Percentiles rank a stretch among this genome's conserved stretches.
phyloP scores from a whole-genome alignment of 2,797 vertebrate species.

The Myoxocephalus aenaeus region DNA sequence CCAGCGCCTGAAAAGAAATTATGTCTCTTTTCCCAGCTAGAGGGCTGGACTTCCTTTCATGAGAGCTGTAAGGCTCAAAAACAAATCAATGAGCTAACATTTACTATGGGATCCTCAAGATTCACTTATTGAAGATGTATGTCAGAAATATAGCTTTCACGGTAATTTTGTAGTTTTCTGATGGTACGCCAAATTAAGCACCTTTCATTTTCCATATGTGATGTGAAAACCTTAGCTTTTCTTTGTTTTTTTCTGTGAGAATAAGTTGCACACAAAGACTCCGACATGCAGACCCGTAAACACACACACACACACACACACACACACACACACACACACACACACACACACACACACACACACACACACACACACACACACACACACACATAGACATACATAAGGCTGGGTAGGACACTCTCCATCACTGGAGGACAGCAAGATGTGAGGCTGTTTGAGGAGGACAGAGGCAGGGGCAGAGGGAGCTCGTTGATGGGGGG shows the following conservation, averaged over 20 bases:
- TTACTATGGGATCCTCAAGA: background rate
- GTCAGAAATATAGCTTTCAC: background rate
- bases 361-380: conserved; percentile 31
- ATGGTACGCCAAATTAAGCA: background rate
- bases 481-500: conserved; percentile 62
- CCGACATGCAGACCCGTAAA: conserved; percentile 7
- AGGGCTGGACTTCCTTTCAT: background rate
- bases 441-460: conserved; percentile 73
- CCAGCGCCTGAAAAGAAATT: background rate
- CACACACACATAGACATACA: conserved; percentile 27
- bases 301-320: conserved; percentile 33
- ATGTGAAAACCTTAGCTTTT: background rate
- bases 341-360: conserved; percentile 29
- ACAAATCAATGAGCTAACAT: background rate
- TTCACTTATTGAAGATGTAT: background rate
- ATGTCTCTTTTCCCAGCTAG: too few relatives aligned
- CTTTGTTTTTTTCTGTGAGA: conserved; percentile 5
- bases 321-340: conserved; percentile 18
- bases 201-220: background rate
- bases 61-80: background rate
- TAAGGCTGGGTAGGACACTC: conserved; percentile 48
- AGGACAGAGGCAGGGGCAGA: conserved; percentile 72
- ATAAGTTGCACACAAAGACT: conserved; percentile 9
- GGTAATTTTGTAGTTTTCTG: background rate
- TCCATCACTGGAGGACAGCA: conserved; percentile 76